Evolutionary conservation across 2,113 vertebrate species (phyloP), one percentile per base, ranked within the genome.

Genomic region (Paraplagusia blochii): DNA sequence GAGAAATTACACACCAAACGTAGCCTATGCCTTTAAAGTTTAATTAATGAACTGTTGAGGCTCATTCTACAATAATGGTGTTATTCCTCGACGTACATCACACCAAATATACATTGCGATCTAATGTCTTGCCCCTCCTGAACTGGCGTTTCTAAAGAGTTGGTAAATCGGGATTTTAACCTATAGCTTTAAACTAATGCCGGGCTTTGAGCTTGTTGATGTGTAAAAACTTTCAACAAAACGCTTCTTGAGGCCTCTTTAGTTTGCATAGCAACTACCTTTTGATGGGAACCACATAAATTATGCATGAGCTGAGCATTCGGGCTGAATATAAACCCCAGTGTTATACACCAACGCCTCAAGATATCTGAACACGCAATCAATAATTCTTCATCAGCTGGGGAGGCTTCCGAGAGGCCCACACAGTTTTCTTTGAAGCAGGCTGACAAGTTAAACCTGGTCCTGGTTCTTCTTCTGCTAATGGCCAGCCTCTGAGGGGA

Each of bases 281-380:
- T 88, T 86, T 88, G 82, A 87, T 90, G 88, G 83, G 80, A 88
- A 84, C 85, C 60, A 53, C 80, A 88, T 88, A 58, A 85, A 88
- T 90, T 89, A 90, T 89, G 83, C 78, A 87, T 88, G 79, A 61
- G 38, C 83, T 84, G 85, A 63, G 80, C 76, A 86, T 87, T 84
- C 83, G 84, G 79, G 75, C 67, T 75, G 70, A 77, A 79, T 85
- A 86, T 85, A 88, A 89, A 88, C 77, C 82, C 83, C 73, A 80
- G 75, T 83, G 78, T 85, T 88, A 79, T 87, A 88, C 84, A 87
- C 79, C 78, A 88, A 77, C 44, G 68, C 85, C 87, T 87, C 60
- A 61, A 89, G 88, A 89, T 87, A 88, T 89, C 87, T 90, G 85
- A 88, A 84, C 76, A 88, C 76, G 76, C 77, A 85, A 90, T 88